Conservation (phyloP, 2,888 invertebrate genomes). For the Leptinotarsa peninsularis region DNA sequence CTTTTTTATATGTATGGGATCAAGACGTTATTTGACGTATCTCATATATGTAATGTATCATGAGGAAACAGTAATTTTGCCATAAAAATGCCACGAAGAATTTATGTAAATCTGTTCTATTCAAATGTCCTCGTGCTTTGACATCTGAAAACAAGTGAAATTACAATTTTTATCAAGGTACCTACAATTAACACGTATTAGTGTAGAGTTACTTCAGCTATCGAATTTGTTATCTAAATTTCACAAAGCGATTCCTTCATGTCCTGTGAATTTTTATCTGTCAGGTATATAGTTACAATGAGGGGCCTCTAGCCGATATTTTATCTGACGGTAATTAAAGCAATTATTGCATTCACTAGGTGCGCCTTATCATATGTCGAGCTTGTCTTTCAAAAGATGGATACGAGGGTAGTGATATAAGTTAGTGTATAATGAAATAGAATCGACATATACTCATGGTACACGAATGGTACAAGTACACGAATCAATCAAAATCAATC, state of each 20-base stretch:
- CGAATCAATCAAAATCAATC: too few relatives aligned
- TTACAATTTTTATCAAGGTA: slow-evolving; percentile 1
- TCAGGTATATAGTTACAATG: slow-evolving; percentile 32
- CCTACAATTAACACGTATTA: not conserved
- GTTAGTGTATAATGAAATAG: too few relatives aligned
- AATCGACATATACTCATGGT: too few relatives aligned
- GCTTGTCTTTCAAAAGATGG: slow-evolving; percentile 13
- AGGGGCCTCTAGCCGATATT: slow-evolving; percentile 37
- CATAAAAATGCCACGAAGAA: too few relatives aligned
- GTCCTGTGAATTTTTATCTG: slow-evolving; percentile 23
- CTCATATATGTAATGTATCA: too few relatives aligned
- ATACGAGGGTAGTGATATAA: slow-evolving; percentile 4
- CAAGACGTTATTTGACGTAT: too few relatives aligned
- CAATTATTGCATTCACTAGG: slow-evolving; percentile 37
- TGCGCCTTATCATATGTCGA: slow-evolving; percentile 24
- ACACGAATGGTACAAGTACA: too few relatives aligned
- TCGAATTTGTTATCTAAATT: slow-evolving; percentile 22
- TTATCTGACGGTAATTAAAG: slow-evolving; percentile 36
- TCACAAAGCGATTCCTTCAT: slow-evolving; percentile 22
- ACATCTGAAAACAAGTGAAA: not conserved
- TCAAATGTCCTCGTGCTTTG: not conserved
- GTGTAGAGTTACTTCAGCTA: slow-evolving; percentile 3
- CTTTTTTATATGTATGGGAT: too few relatives aligned
- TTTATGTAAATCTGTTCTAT: too few relatives aligned
- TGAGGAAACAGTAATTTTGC: too few relatives aligned